A percentile compares a stretch with the other conserved stretches of the same genome.
Evolutionary conservation across 2,113 vertebrate genomes (phyloP).

Genomic region (Peromyscus californicus): DNA sequence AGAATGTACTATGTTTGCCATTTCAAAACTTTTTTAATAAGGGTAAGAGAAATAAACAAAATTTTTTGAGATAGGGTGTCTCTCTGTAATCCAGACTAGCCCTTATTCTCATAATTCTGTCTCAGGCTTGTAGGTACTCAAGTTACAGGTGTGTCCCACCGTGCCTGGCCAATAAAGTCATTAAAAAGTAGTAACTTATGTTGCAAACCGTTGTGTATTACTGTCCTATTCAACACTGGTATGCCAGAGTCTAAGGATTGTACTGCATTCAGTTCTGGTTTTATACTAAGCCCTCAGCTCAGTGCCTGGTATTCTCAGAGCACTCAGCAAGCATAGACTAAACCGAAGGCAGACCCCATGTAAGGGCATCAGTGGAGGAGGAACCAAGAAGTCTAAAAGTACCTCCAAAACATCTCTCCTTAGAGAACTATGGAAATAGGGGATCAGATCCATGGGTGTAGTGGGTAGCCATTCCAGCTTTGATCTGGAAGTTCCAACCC

Average conservation of each 20-base stretch:
- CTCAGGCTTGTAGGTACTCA: neutral
- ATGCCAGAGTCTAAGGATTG: neutral
- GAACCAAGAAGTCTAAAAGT: neutral
- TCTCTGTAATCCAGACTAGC: neutral
- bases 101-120: neutral
- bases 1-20: neutral
- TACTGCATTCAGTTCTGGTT: constrained; percentile 28
- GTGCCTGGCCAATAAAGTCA: neutral
- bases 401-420: constrained; percentile 3
- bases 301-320: neutral
- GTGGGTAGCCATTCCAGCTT: no score
- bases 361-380: neutral
- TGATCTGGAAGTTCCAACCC: no score
- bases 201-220: constrained; percentile 5
- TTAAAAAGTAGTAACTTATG: constrained; percentile 19
- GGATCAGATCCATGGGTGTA: neutral
- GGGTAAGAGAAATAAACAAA: neutral
- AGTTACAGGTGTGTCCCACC: neutral
- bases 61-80: neutral
- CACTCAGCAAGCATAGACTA: neutral
- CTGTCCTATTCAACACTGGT: constrained; percentile 27
- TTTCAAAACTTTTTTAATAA: constrained; percentile 38
- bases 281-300: neutral
- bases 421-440: neutral
- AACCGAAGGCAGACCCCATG: neutral